phyloP scores from a whole-genome alignment of 2,888 invertebrate genomes.

The Tanypteryx hageni region DNA sequence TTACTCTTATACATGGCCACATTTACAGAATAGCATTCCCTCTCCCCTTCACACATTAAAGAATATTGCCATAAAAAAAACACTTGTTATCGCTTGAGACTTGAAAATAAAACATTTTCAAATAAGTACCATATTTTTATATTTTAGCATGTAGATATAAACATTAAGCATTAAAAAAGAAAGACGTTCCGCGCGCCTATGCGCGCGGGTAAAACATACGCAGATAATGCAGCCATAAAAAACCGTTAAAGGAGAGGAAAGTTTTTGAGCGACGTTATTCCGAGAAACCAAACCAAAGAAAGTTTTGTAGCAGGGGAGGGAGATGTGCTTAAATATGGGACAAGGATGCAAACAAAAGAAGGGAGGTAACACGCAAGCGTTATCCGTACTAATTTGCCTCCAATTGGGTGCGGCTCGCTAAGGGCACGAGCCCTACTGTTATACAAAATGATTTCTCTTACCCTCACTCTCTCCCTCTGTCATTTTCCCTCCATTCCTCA shows the following conservation, averaged over 20 bases:
- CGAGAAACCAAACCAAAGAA: not conserved
- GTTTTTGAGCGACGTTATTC: not conserved
- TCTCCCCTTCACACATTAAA: too few species aligned
- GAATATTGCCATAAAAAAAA: too few species aligned
- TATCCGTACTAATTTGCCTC: not conserved
- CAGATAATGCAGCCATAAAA: too few species aligned
- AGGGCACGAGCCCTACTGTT: not conserved
- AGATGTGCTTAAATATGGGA: not conserved
- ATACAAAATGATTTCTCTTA: not conserved
- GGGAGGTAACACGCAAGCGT: not conserved
- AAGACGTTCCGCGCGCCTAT: too few species aligned
- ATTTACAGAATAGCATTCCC: too few species aligned
- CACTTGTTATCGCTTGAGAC: too few species aligned
- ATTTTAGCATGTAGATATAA: too few species aligned
- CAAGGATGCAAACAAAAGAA: constrained; percentile 14
- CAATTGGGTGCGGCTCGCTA: not conserved
- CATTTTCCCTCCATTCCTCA: not conserved
- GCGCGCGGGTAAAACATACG: too few species aligned
- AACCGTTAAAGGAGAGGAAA: not conserved
- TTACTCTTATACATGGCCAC: too few species aligned
- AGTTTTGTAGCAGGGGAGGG: not conserved
- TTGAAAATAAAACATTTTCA: too few species aligned
- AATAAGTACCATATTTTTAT: too few species aligned
- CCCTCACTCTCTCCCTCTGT: not conserved
- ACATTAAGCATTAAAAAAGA: too few species aligned